Conservation (phyloP, 2,113 vertebrate genomes). For the Oncorhynchus nerka region DNA sequence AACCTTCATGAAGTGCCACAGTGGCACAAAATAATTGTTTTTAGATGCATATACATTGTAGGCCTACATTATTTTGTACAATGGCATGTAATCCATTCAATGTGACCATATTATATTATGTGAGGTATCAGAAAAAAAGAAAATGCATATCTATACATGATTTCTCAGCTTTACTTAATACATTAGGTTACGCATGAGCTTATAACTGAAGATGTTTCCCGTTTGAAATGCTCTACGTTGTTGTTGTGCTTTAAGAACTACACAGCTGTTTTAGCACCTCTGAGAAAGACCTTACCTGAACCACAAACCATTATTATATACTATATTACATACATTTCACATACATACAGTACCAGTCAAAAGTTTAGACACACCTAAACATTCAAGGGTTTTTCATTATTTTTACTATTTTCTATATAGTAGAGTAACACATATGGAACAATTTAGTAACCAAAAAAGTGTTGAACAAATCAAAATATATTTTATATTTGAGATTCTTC, state of each 20-base stretch:
- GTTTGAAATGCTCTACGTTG: not conserved
- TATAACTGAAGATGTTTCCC: not conserved
- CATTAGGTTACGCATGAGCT: not conserved
- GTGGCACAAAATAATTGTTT: not conserved
- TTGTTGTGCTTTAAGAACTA: not conserved
- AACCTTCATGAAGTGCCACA: not conserved
- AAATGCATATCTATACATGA: not conserved
- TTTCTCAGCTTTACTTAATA: not conserved
- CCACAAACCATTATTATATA: not conserved
- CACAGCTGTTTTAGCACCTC: not conserved
- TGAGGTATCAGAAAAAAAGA: not conserved
- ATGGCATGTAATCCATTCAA: not conserved
- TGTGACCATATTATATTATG: not conserved
- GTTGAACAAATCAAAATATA: no score
- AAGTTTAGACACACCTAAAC: no score
- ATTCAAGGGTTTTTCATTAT: no score
- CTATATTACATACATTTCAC: conserved; percentile 5
- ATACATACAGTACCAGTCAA: no score
- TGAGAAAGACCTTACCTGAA: not conserved
- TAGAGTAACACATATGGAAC: no score
- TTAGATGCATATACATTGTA: not conserved
- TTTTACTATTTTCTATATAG: no score
- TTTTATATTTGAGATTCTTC: no score
- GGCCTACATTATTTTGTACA: not conserved
- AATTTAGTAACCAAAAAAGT: no score